Evolutionary conservation across 2,113 vertebrate genomes (phyloP).

Genomic region (Vombatus ursinus): DNA sequence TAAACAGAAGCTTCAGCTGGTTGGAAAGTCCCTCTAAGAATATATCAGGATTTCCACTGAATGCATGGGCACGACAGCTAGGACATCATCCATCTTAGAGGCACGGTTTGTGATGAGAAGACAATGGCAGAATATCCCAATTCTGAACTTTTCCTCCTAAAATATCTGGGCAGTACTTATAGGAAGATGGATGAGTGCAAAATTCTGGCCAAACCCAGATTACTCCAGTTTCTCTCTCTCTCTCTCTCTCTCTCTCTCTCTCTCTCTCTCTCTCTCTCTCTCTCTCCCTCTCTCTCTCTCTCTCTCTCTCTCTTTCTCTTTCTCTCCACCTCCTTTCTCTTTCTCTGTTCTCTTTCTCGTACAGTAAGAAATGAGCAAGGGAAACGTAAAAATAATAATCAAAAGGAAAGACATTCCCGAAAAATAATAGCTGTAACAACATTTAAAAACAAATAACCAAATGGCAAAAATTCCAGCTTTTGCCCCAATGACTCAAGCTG

Average conservation of each 20-base stretch:
- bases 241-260: too few species aligned
- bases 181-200: neutral
- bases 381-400: neutral
- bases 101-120: neutral
- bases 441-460: neutral
- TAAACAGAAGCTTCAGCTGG: neutral
- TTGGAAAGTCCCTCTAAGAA: slow-evolving; percentile 50
- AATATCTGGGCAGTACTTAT: neutral
- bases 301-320: too few species aligned
- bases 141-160: neutral
- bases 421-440: neutral
- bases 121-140: neutral
- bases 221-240: neutral
- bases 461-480: neutral
- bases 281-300: neutral
- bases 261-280: neutral
- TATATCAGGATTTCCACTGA: slow-evolving; percentile 40
- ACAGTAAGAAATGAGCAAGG: neutral
- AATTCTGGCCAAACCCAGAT: neutral
- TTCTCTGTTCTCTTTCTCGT: neutral
- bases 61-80: neutral
- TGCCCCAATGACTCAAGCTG: neutral
- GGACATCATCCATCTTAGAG: neutral
- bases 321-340: too few species aligned
- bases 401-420: neutral